Evolutionary conservation across 2,113 vertebrate genomes (phyloP).

Genomic region (Hyaena hyaena): DNA sequence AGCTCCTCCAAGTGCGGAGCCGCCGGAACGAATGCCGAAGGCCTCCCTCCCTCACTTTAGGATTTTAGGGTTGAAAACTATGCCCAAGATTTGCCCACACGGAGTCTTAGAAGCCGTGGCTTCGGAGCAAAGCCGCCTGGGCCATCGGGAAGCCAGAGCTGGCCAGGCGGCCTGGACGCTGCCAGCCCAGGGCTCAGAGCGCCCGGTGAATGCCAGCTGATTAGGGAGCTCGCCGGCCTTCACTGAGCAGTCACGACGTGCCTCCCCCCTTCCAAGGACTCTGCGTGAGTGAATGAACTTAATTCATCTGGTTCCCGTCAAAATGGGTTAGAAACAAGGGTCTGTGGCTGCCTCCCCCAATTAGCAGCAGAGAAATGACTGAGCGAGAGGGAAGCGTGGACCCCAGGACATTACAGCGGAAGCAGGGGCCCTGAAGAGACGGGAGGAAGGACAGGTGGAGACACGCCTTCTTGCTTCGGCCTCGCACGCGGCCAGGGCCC

Average conservation of each 20-base stretch:
- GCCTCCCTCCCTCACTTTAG: neutral
- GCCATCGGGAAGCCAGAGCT: neutral
- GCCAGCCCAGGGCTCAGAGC: accelerated
- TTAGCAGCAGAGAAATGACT: neutral
- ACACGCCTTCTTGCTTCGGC: neutral
- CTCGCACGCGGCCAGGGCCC: neutral
- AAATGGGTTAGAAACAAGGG: neutral
- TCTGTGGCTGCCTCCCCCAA: neutral
- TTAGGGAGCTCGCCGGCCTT: accelerated
- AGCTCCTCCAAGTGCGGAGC: neutral
- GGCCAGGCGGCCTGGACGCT: neutral
- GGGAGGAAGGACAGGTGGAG: neutral
- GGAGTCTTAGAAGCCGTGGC: neutral
- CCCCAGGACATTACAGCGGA: no score
- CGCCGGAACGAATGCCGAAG: accelerated
- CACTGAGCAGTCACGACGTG: accelerated
- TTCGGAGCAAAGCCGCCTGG: neutral
- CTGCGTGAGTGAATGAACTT: accelerated
- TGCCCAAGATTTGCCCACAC: neutral
- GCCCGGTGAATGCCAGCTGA: accelerated
- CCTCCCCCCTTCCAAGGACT: no score
- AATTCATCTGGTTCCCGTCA: neutral
- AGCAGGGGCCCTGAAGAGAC: neutral
- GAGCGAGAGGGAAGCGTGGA: neutral
- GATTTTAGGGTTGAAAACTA: neutral